Evolutionary conservation across 1,140 invertebrate genomes (phyloP), one percentile per base, ranked within the genome.

Genomic region (Penaeus indicus): DNA sequence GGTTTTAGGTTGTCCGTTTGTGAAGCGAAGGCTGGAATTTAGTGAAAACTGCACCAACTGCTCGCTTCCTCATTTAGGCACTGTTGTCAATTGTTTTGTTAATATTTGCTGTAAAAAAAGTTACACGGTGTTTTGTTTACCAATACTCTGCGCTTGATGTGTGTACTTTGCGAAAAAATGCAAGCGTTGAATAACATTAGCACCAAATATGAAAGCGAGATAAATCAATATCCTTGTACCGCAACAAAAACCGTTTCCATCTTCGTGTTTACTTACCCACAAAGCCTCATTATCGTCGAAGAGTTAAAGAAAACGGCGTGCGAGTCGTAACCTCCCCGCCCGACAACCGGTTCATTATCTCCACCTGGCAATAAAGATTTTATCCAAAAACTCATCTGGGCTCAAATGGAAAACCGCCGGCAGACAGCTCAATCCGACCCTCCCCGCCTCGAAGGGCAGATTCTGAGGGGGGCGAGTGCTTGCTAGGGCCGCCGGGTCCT

Each of bases 341-440:
- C 27, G 72, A 75, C 72, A 75, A 75, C 72, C 72, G 42, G 72
- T 75, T 38, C 72, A 75, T 75, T 75, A 75, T 75, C 72, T 75
- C 27, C 27, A 38, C 72, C 42, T 38, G 27, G 42, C 72, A 32
- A 75, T 75, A 75, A 75, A 75, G 72, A 75, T 75, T 75, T 75
- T 75, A 75, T 75, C 72, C 72, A 27, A 75, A 75, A 75, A 75
- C 72, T 75, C 72, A 75, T 75, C 72, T 75, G 72, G n/a, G 72
- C 72, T 75, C 72, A 75, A 75, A 75, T 75, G 42, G 72, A 75
- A 75, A 75, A 75, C 72, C 72, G 42, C 72, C 72, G 16, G 72
- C 42, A 38, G 42, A 75, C 72, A 75, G 72, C 72, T 75, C 72
- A 75, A 75, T 75, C 72, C 72, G 42, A 3, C 72, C 42, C 72